phyloP scores from a whole-genome alignment of 1,140 invertebrate genomes.

The Bombus polaris region DNA sequence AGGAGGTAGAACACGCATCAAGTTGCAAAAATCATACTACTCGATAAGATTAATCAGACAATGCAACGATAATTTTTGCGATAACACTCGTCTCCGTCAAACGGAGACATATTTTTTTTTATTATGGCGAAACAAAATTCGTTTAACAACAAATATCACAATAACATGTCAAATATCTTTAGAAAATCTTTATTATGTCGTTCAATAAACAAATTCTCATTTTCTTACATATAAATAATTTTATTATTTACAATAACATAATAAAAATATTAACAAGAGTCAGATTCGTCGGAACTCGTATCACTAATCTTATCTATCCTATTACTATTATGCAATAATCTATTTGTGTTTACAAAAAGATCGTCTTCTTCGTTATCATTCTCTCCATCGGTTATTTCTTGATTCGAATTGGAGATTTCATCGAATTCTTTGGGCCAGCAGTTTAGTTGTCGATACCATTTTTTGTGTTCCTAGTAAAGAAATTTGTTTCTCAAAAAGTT shows the following conservation, averaged over 20 bases:
- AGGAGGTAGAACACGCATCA: background rate
- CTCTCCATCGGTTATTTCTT: constrained; percentile 50
- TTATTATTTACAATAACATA: constrained; percentile 9
- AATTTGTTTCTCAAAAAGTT: constrained; percentile 21
- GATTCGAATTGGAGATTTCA: constrained; percentile 60
- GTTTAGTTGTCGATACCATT: constrained; percentile 89
- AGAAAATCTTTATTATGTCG: constrained; percentile 2
- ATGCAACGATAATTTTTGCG: constrained; percentile 33
- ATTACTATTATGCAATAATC: constrained; percentile 61
- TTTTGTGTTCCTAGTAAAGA: constrained; percentile 86
- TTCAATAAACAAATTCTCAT: background rate
- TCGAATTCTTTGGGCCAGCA: constrained; percentile 88
- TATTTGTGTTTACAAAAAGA: constrained; percentile 85
- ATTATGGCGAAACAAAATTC: constrained; percentile 6
- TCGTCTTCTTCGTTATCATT: constrained; percentile 77
- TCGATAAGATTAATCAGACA: constrained; percentile 44
- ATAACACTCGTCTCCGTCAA: constrained; percentile 20
- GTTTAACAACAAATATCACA: background rate
- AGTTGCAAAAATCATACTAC: background rate
- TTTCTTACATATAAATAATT: background rate
- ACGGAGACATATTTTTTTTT: background rate
- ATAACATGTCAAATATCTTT: background rate
- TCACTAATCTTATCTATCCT: constrained; percentile 54
- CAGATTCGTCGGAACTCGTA: constrained; percentile 51
- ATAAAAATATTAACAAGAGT: constrained; percentile 33